These are phyloP conservation scores for Gadus chalcogrammus DNA, from an alignment of 2,113 vertebrate species.

Conservation along the genomic window DNA sequence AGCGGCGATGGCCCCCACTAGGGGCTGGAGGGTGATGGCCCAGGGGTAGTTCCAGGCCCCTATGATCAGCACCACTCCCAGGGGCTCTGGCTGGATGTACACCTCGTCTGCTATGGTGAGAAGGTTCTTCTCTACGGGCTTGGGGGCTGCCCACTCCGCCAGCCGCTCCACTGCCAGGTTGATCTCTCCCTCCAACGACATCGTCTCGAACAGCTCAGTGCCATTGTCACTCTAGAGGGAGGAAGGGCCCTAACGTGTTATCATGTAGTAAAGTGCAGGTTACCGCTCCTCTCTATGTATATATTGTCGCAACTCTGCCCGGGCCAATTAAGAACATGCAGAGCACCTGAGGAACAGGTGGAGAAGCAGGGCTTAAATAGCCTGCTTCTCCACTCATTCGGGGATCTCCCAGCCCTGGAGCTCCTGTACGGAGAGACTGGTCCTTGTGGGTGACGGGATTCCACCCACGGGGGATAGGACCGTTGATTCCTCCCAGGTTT, in stretches of 20 bases:
- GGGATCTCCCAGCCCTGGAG: no score
- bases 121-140: conserved; percentile 70
- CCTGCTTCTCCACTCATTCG: no score
- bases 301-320: no score
- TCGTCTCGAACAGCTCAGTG: conserved; percentile 74
- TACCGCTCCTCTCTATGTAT: no score
- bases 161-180: conserved; percentile 69
- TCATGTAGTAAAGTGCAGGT: no score
- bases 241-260: neutral
- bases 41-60: conserved; percentile 96
- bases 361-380: no score
- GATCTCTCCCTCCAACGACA: conserved; percentile 76
- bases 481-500: no score
- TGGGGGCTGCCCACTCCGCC: conserved; percentile 74
- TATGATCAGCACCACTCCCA: conserved; percentile 86
- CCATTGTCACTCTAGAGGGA: conserved; percentile 70
- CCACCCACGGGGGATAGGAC: no score
- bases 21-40: conserved; percentile 74
- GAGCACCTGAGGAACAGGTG: no score
- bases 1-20: conserved; percentile 91
- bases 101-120: conserved; percentile 75
- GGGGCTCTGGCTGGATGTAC: conserved; percentile 78
- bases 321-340: no score
- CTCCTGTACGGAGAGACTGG: no score
- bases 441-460: no score